These are phyloP conservation scores for Harlomillsia oculata DNA, from an alignment of 1,140 invertebrate genomes.

Conservation along the genomic window DNA sequence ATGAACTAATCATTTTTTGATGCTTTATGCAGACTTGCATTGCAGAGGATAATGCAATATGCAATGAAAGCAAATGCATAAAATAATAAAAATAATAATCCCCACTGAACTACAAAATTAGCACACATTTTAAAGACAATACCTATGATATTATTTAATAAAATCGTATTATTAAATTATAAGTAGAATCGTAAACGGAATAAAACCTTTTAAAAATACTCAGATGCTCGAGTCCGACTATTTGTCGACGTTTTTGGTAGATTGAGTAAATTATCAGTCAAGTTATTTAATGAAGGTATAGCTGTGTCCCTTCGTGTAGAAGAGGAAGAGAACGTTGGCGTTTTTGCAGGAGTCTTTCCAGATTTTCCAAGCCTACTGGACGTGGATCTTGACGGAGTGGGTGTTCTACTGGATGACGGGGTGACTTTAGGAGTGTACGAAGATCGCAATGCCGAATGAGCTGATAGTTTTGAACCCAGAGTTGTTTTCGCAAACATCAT, in stretches of 20 bases:
- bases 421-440: slow-evolving; percentile 47
- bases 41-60: too few relatives aligned
- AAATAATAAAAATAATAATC: too few relatives aligned
- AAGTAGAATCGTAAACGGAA: too few relatives aligned
- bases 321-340: slow-evolving; percentile 10
- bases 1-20: too few relatives aligned
- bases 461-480: slow-evolving; percentile 38
- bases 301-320: neutral
- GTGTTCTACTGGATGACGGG: slow-evolving; percentile 32
- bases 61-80: too few relatives aligned
- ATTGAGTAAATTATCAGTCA: slow-evolving; percentile 24
- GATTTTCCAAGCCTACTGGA: slow-evolving; percentile 28
- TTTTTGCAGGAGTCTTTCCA: slow-evolving; percentile 29
- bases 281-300: slow-evolving; percentile 2
- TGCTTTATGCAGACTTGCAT: too few relatives aligned
- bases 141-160: too few relatives aligned
- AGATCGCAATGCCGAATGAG: slow-evolving; percentile 46
- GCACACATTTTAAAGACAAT: too few relatives aligned
- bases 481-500: slow-evolving; percentile 62
- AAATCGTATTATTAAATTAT: too few relatives aligned
- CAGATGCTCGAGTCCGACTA: slow-evolving; percentile 14
- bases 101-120: too few relatives aligned
- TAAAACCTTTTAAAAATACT: slow-evolving; percentile 23
- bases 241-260: neutral
- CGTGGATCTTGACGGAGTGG: slow-evolving; percentile 37